Base-by-base conservation (phyloP, 2,888 invertebrate species). In the Chrysina gloriosa region DNA sequence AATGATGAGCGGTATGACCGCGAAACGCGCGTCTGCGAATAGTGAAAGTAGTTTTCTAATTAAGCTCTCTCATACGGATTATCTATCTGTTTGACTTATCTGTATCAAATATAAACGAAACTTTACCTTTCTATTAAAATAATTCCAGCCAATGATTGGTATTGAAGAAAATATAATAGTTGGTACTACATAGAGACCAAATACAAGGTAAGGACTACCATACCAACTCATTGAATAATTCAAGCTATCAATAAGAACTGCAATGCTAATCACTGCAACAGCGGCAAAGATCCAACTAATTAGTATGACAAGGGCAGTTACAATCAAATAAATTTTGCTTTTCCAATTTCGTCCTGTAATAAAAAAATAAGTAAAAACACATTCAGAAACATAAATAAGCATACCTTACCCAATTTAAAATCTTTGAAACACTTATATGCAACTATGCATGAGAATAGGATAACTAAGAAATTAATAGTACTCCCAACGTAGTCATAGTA, bases 231-330 rank as follows among this genome's bases (percentile, higher is more conserved):
- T 80, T 2, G 77, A 71, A 65, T 23, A 63, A 52, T 67, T 63
- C 25, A 52, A 29, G 9, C 19, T n/a, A 39, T 67, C 85, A 75
- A 85, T 78, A 2, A 84, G 72, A 0, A 81, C 56, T 1, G 79
- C 84, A 19, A 84, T 69, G 0, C 81, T 65, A 4, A 84, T 66
- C 11, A 80, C 74, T 0, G 83, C 47, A 1, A 75, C 68, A 2
- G 75, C 65, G 3, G 80, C 82, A 0, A 78, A 72, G 6, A 47
- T 73, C 73, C 68, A 83, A 9, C 79, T 54, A 52, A 31, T 9
- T 11, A 80, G 14, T 9, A 67, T 27, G 3, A 42, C 36, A n/a
- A 34, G 11, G 34, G 27, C 48, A 6, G 58, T 61, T 48, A 54
- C 21, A 19, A 48, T 39, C 14, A 67, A 36, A 50, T 61, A 50